phyloP scores from a whole-genome alignment of 2,888 invertebrate species.

The Amiota communis region DNA sequence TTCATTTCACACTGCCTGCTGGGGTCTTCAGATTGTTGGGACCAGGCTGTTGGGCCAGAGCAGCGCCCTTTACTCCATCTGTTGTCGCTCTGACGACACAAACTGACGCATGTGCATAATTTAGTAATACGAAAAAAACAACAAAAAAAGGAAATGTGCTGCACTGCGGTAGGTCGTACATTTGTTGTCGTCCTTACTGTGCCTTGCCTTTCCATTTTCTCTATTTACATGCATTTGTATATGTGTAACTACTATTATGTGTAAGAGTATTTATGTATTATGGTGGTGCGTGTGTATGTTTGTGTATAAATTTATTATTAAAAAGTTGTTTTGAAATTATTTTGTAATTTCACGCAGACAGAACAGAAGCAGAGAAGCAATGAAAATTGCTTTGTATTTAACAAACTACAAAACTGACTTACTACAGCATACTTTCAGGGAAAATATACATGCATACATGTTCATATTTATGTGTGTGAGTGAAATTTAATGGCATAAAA shows the following conservation, averaged over 20 bases:
- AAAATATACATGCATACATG: background rate
- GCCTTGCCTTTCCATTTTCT: background rate
- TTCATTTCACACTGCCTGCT: background rate
- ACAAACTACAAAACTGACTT: background rate
- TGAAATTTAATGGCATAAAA: conserved; percentile 8
- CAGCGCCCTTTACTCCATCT: background rate
- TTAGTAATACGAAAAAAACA: background rate
- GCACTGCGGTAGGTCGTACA: too few relatives aligned
- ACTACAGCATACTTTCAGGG: conserved; percentile 22
- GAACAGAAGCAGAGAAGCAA: background rate
- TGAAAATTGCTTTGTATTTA: background rate
- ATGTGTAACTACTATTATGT: too few relatives aligned
- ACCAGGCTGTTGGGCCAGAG: too few relatives aligned
- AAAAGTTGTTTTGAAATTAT: conserved; percentile 7
- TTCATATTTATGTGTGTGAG: background rate
- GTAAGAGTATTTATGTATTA: too few relatives aligned
- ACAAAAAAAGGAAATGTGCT: background rate
- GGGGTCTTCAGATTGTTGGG: background rate
- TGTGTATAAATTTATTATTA: conserved; percentile 20
- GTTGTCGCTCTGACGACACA: background rate
- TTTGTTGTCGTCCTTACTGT: too few relatives aligned
- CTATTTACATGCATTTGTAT: background rate
- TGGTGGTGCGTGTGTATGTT: background rate
- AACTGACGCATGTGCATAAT: conserved; percentile 24
- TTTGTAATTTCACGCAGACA: background rate